These are phyloP conservation scores for Rapana venosa DNA, from an alignment of 2,888 invertebrate genomes.

Conservation along the genomic window DNA sequence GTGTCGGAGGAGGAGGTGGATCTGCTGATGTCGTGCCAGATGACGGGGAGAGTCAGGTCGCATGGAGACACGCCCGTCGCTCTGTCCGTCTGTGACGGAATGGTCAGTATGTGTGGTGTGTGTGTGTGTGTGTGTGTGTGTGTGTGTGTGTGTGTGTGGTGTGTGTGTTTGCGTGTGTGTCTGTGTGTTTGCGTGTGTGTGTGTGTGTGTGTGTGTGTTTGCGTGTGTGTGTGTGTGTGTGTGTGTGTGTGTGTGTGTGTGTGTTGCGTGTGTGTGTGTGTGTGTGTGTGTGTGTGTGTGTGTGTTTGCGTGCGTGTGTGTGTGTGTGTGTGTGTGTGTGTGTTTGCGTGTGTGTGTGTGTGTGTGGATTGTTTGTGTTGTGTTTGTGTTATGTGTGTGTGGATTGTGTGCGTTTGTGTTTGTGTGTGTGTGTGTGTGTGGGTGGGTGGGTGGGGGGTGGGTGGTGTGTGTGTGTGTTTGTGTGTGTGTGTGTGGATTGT, in stretches of 20 bases:
- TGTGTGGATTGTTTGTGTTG: too few relatives aligned
- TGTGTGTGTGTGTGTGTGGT: background rate
- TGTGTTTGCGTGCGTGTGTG: too few relatives aligned
- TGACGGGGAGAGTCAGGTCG: slow-evolving; percentile 57
- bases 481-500: background rate
- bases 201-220: slow-evolving; percentile 9
- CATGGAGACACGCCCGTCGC: slow-evolving; percentile 57
- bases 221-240: background rate
- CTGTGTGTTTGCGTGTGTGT: background rate
- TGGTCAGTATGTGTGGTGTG: slow-evolving; percentile 56
- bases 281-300: too few relatives aligned
- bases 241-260: slow-evolving; percentile 2
- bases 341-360: too few relatives aligned
- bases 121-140: background rate
- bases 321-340: too few relatives aligned
- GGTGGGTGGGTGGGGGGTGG: too few relatives aligned
- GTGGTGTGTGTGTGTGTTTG: background rate
- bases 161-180: background rate
- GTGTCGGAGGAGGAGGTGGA: slow-evolving; percentile 39
- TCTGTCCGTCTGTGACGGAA: slow-evolving; percentile 64
- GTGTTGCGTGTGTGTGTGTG: background rate
- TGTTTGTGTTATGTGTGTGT: background rate
- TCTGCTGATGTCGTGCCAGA: slow-evolving; percentile 55
- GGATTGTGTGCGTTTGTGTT: background rate
- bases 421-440: slow-evolving; percentile 15